These are phyloP conservation scores for Emydoidea blandingii DNA, from an alignment of 2,797 vertebrate genomes.

Conservation along the genomic window DNA sequence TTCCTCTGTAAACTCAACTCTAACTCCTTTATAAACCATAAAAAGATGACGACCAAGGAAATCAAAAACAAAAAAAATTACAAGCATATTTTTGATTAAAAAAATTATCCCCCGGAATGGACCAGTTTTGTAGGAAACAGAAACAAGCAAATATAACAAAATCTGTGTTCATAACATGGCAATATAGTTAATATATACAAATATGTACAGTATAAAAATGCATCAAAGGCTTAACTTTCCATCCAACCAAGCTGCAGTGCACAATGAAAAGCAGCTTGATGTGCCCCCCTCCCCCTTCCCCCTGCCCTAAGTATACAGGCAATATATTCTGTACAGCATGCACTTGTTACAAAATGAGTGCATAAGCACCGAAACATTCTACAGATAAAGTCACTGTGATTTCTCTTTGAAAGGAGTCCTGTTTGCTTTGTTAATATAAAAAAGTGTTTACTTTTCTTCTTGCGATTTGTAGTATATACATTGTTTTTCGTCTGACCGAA, in stretches of 20 bases:
- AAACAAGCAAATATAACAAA: slow-evolving; percentile 82
- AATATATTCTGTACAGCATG: slow-evolving; percentile 77
- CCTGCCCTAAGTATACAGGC: slow-evolving; percentile 53
- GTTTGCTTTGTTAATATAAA: slow-evolving; percentile 50
- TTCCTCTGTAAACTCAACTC: slow-evolving; percentile 73
- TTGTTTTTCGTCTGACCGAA: slow-evolving; percentile 10
- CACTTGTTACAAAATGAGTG: slow-evolving; percentile 72
- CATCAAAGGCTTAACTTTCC: slow-evolving; percentile 73
- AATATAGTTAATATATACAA: slow-evolving; percentile 82
- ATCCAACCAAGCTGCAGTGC: slow-evolving; percentile 71
- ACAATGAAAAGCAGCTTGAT: slow-evolving; percentile 55
- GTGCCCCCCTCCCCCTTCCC: not conserved
- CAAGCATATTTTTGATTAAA: slow-evolving; percentile 61
- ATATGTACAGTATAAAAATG: slow-evolving; percentile 85
- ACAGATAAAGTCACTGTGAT: slow-evolving; percentile 47
- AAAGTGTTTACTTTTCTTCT: slow-evolving; percentile 65
- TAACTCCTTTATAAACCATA: slow-evolving; percentile 69
- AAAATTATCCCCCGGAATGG: slow-evolving; percentile 61
- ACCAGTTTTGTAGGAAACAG: slow-evolving; percentile 75
- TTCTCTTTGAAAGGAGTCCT: slow-evolving; percentile 60
- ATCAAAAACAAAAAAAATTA: slow-evolving; percentile 58
- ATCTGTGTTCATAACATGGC: slow-evolving; percentile 81
- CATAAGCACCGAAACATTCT: slow-evolving; percentile 54
- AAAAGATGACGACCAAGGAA: slow-evolving; percentile 70
- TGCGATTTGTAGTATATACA: slow-evolving; percentile 43